Evolutionary conservation across 2,888 invertebrate genomes (phyloP).

Genomic region (Mythimna impura): DNA sequence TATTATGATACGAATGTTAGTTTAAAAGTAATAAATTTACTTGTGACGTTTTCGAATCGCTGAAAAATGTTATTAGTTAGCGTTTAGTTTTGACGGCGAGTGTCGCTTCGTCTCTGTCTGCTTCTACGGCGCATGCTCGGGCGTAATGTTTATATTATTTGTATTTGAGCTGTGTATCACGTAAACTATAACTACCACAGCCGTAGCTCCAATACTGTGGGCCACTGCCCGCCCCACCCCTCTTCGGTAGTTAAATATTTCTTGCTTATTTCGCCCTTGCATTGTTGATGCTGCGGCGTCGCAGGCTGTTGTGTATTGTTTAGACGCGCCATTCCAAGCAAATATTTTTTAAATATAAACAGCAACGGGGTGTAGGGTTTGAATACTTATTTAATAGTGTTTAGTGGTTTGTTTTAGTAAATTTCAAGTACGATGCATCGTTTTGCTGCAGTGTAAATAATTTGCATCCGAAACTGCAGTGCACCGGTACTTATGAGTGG

Average conservation of each 20-base stretch:
- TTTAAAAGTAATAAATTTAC: conserved; percentile 69
- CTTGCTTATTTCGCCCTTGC: conserved; percentile 91
- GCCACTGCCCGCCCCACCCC: conserved; percentile 88
- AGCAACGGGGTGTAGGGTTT: conserved; percentile 51
- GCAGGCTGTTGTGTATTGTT: conserved; percentile 90
- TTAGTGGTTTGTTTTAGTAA: conserved; percentile 52
- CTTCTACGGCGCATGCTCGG: conserved; percentile 86
- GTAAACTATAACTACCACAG: conserved; percentile 91
- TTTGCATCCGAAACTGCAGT: conserved; percentile 87
- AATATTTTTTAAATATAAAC: conserved; percentile 79
- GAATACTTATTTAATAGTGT: conserved; percentile 56
- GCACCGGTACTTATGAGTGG: conserved; percentile 86
- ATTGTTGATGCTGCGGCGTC: conserved; percentile 90
- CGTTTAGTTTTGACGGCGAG: conserved; percentile 59
- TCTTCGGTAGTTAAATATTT: conserved; percentile 90
- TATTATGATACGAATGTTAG: conserved; percentile 77
- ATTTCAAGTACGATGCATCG: conserved; percentile 78
- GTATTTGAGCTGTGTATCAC: conserved; percentile 91
- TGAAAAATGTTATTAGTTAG: conserved; percentile 59
- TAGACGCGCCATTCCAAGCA: conserved; percentile 83
- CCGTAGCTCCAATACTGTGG: conserved; percentile 90
- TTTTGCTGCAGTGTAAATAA: conserved; percentile 86
- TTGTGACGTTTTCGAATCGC: conserved; percentile 60
- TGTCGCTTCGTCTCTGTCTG: conserved; percentile 83
- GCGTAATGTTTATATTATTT: conserved; percentile 91